Percentiles rank a stretch among this genome's conserved stretches.
Evolutionary conservation across 2,888 invertebrate species (phyloP).

Genomic region (Chymomyza amoena): DNA sequence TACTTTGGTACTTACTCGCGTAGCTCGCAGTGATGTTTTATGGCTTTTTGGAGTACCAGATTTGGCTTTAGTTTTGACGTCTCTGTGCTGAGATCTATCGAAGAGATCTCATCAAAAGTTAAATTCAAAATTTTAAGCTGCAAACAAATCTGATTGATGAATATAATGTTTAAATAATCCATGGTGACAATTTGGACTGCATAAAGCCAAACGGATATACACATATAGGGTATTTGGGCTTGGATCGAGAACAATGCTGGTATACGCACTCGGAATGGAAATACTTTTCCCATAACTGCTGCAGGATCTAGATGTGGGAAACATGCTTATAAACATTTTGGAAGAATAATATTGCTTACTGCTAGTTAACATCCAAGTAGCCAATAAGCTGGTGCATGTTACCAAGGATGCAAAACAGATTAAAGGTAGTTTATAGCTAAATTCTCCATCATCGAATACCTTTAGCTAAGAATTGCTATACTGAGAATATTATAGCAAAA

Average conservation of each 20-base stretch:
- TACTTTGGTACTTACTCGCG: constrained; percentile 38
- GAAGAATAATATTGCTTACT: constrained; percentile 26
- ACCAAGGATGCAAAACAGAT: constrained; percentile 30
- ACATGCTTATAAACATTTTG: not conserved
- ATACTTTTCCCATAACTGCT: constrained; percentile 48
- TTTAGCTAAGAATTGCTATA: constrained; percentile 5
- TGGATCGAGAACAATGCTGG: constrained; percentile 49
- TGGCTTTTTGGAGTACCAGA: constrained; percentile 35
- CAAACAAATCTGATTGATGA: constrained; percentile 68
- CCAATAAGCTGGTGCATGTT: constrained; percentile 33
- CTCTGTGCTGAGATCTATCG: constrained; percentile 14
- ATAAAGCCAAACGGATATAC: constrained; percentile 40
- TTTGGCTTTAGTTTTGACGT: not conserved
- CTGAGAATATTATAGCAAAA: not conserved
- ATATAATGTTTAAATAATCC: constrained; percentile 62
- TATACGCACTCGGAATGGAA: constrained; percentile 59
- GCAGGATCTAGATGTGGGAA: constrained; percentile 46
- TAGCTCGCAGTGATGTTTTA: constrained; percentile 60
- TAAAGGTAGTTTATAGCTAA: constrained; percentile 24
- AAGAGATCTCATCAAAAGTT: constrained; percentile 47
- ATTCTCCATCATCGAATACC: constrained; percentile 13
- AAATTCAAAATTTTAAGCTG: constrained; percentile 64
- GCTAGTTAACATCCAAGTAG: constrained; percentile 29
- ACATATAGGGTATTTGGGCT: constrained; percentile 56
- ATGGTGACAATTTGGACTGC: constrained; percentile 56